These are phyloP conservation scores for Xestobium rufovillosum DNA, from an alignment of 2,888 invertebrate species.

Conservation along the genomic window DNA sequence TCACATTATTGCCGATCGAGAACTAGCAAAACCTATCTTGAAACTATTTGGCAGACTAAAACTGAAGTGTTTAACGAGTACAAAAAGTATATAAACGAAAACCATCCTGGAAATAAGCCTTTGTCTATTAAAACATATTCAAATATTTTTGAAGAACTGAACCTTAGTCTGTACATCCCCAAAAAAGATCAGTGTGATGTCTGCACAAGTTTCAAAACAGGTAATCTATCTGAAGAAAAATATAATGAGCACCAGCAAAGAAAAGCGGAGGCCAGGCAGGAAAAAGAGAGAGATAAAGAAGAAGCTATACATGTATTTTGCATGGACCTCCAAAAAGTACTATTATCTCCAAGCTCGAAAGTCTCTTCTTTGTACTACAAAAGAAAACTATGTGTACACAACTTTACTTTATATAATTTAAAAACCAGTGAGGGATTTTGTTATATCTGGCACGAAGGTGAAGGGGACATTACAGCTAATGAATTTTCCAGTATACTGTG, in stretches of 20 bases:
- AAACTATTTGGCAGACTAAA: too few relatives aligned
- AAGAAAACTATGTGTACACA: constrained; percentile 21
- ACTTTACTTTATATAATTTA: constrained; percentile 28
- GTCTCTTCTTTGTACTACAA: constrained; percentile 24
- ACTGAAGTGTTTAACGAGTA: too few relatives aligned
- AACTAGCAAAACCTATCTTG: too few relatives aligned
- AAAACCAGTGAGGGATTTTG: constrained; percentile 22
- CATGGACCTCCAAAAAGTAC: constrained; percentile 22
- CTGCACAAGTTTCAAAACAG: constrained; percentile 8
- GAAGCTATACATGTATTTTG: constrained; percentile 11
- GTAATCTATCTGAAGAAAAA: constrained; percentile 15
- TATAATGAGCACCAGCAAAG: constrained; percentile 11
- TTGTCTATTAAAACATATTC: too few relatives aligned
- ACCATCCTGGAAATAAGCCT: too few relatives aligned
- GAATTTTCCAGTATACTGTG: too few relatives aligned
- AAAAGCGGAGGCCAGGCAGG: constrained; percentile 15
- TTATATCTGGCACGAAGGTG: constrained; percentile 26
- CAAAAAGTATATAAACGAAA: too few relatives aligned
- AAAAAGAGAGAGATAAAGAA: constrained; percentile 18
- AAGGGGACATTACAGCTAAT: too few relatives aligned
- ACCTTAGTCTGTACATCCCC: constrained; percentile 24
- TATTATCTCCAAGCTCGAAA: constrained; percentile 18
- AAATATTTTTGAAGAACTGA: constrained; percentile 20
- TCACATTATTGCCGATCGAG: too few relatives aligned
- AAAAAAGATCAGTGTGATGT: constrained; percentile 26